A percentile compares a stretch with the other conserved stretches of the same genome.
Conservation (phyloP, 2,888 invertebrate genomes). For the Heliconius charithonia region DNA sequence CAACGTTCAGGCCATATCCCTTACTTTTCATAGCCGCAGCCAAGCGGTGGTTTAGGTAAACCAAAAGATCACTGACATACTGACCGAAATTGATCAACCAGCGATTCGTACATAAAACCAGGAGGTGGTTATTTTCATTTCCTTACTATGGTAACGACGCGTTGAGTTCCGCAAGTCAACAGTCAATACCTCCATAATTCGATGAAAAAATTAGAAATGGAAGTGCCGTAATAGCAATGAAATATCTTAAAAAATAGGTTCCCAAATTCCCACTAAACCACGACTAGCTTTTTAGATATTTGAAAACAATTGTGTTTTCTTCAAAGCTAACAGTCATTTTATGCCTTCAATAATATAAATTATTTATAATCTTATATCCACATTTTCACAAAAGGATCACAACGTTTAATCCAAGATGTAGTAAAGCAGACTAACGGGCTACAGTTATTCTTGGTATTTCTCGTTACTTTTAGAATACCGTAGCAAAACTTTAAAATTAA, state of each 20-base stretch:
- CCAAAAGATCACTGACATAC: too few species aligned
- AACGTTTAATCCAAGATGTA: constrained; percentile 35
- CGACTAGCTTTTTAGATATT: too few species aligned
- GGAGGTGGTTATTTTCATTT: neutral
- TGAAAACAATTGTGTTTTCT: too few species aligned
- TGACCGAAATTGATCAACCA: too few species aligned
- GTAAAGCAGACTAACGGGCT: constrained; percentile 34
- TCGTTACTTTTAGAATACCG: constrained; percentile 25
- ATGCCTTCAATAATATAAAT: neutral
- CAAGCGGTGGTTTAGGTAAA: too few species aligned
- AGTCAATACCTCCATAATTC: neutral
- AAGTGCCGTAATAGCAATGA: too few species aligned
- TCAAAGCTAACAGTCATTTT: too few species aligned
- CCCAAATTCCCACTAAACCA: neutral
- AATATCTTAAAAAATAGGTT: neutral
- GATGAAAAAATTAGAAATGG: too few species aligned
- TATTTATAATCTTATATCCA: neutral
- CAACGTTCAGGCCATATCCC: too few species aligned
- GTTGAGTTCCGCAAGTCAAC: neutral
- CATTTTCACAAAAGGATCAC: constrained; percentile 35
- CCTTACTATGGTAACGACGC: too few species aligned
- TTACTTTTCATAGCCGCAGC: too few species aligned
- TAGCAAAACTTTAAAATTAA: constrained; percentile 9
- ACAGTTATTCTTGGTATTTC: constrained; percentile 38
- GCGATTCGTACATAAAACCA: too few species aligned